Evolutionary conservation across 2,113 vertebrate genomes (phyloP), one percentile per base, ranked within the genome.

Genomic region (Colistium nudipinnis): DNA sequence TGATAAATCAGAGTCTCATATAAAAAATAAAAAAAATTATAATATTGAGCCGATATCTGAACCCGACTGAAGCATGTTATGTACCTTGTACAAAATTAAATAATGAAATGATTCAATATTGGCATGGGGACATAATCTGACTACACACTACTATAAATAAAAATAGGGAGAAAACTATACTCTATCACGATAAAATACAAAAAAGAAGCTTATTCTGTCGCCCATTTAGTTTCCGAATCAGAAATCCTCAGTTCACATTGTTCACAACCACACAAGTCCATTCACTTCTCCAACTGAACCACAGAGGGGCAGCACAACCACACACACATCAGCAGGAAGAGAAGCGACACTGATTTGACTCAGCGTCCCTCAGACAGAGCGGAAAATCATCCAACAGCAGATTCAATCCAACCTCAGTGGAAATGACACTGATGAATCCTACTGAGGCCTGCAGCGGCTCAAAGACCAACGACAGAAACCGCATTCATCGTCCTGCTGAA

Each of bases 71-170:
- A 78, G 52, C 53, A 74, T 62, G 51, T 69, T 76, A 67, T 89
- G 86, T 84, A 88, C 70, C 85, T 84, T 74, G 77, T 93, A 89
- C 82, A 90, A 89, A 90, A 75, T 78, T 89, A 92, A 89, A 92
- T 85, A 86, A 83, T 67, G 84, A 78, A 80, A 82, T 54, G 48
- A 76, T 25, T 76, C 56, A 73, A 80, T 74, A 84, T 69, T 35
- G 59, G 57, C 54, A 82, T 62, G 56, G 52, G 31, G 61, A 54
- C 45, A 83, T 38, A 73, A 70, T 44, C 48, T 27, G 71, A 66
- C 27, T 22, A 76, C 63, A 82, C 35, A 82, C 35, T 66, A 28
- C 76, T 27, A 86, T 86, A 80, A 83, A 85, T 83, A 79, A 83
- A 71, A 19, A 78, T 35, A 74, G 7, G 27, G 22, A 31, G 38